Base-by-base conservation (phyloP, 2,113 vertebrate genomes). In the Empidonax alnorum region DNA sequence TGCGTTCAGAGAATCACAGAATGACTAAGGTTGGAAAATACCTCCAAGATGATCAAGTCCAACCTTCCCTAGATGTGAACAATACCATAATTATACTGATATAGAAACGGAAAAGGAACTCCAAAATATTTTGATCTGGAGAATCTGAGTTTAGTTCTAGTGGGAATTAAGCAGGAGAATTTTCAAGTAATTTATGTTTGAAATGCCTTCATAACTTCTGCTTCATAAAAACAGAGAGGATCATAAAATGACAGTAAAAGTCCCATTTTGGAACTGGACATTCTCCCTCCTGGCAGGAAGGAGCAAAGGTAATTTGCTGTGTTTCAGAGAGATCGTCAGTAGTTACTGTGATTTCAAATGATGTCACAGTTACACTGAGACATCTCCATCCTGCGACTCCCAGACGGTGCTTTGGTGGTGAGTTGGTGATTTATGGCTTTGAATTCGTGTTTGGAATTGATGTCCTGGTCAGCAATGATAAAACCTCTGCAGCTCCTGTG, bases 151-250 rank as follows among this genome's bases (percentile, higher is more conserved):
- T 52, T n/a, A 28, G 74, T 74, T 69, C 75, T 46, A 50, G 28
- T 69, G 65, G 81, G 74, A 84, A 93, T 96, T 75, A 41, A 72
- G 59, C 74, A 90, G 62, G 71, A 90, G 49, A 89, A 50, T 6
- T 88, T 93, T 84, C 44, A 79, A 76, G 30, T 65, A 68, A 89
- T 87, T 94, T 56, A 23, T 50, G n/a, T 58, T 62, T 71, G 49
- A 90, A 95, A 91, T 79, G 33, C n/a, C 62, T 96, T 72, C 10
- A 27, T 90, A 41, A 55, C 77, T 92, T 87, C 35, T 24, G 55
- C 58, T 77, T 83, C 85, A 78, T 78, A 73, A 68, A 88, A 80
- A 2, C 22, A 88, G 93, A 10, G 28, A 6, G 8, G 0, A 8
- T 67, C 52, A n/a, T 19, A 81, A 84, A 90, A 62, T 24, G 69